phyloP scores from a whole-genome alignment of 2,888 invertebrate genomes.

The Parascotia fuliginaria region DNA sequence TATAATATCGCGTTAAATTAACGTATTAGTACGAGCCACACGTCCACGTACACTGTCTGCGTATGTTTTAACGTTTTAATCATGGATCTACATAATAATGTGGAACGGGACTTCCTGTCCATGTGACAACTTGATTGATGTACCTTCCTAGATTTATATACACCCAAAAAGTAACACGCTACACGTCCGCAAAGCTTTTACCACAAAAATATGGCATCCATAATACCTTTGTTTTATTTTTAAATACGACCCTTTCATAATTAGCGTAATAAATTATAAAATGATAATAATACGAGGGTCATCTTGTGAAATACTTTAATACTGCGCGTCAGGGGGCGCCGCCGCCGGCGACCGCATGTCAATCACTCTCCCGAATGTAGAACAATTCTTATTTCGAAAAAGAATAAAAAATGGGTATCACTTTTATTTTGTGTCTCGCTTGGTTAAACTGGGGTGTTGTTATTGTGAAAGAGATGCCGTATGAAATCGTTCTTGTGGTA shows the following conservation, averaged over 20 bases:
- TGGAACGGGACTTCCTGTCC: slow-evolving; percentile 78
- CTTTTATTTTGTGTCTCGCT: slow-evolving; percentile 74
- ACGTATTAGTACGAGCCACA: slow-evolving; percentile 63
- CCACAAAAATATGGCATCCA: slow-evolving; percentile 70
- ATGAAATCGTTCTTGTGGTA: slow-evolving; percentile 78
- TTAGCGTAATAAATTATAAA: slow-evolving; percentile 86
- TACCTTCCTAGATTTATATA: slow-evolving; percentile 82
- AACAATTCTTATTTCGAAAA: slow-evolving; percentile 84
- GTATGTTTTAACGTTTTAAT: slow-evolving; percentile 79
- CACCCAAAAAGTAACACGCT: slow-evolving; percentile 76
- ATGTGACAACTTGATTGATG: slow-evolving; percentile 84
- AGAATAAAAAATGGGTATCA: slow-evolving; percentile 78
- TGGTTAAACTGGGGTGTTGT: slow-evolving; percentile 41
- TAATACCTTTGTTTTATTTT: slow-evolving; percentile 83
- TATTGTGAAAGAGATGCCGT: slow-evolving; percentile 63
- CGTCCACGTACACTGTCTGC: slow-evolving; percentile 73
- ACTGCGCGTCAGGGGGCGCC: slow-evolving; percentile 77
- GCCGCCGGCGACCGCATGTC: slow-evolving; percentile 82
- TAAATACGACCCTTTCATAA: slow-evolving; percentile 81
- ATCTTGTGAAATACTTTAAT: slow-evolving; percentile 81
- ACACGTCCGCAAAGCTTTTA: slow-evolving; percentile 77
- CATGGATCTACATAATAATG: slow-evolving; percentile 82
- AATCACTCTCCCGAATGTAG: slow-evolving; percentile 83
- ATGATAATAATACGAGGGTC: slow-evolving; percentile 83
- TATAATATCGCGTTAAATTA: slow-evolving; percentile 54